Percentiles rank a stretch among this genome's conserved stretches.
Conservation (phyloP, 1,140 invertebrate genomes). For the Gryon sp. region DNA sequence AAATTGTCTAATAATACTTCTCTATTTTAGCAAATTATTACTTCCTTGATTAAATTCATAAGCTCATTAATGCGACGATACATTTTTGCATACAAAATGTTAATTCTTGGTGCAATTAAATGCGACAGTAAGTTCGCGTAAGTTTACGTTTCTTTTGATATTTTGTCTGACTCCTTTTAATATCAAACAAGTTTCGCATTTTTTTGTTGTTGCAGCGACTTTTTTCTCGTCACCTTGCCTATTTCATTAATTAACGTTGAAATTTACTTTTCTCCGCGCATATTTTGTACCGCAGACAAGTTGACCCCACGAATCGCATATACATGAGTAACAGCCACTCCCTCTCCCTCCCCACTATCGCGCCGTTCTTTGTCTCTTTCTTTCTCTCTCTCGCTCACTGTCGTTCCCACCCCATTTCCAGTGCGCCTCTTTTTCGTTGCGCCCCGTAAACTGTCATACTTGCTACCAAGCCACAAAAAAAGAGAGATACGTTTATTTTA, state of each 20-base stretch:
- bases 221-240: constrained; percentile 42
- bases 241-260: constrained; percentile 62
- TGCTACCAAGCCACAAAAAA: constrained; percentile 62
- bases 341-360: constrained; percentile 25
- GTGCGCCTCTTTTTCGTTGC: constrained; percentile 27
- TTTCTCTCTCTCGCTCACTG: constrained; percentile 14
- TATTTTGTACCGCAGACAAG: constrained; percentile 64
- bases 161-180: constrained; percentile 15
- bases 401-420: constrained; percentile 8
- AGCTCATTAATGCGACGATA: too few relatives aligned
- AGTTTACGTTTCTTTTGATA: neutral
- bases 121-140: constrained; percentile 6
- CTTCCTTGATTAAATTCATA: too few relatives aligned
- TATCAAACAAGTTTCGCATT: constrained; percentile 25
- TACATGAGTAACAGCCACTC: constrained; percentile 38
- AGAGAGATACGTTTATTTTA: constrained; percentile 76
- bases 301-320: constrained; percentile 50
- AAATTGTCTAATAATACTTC: too few relatives aligned
- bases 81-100: too few relatives aligned
- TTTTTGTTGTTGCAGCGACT: constrained; percentile 3
- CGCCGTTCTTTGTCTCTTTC: constrained; percentile 5
- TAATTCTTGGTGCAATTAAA: constrained; percentile 29
- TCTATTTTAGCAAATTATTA: too few relatives aligned
- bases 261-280: constrained; percentile 68
- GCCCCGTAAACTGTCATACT: constrained; percentile 43